Conservation (phyloP, 2,113 vertebrate genomes). For the Prunella fulvescens region DNA sequence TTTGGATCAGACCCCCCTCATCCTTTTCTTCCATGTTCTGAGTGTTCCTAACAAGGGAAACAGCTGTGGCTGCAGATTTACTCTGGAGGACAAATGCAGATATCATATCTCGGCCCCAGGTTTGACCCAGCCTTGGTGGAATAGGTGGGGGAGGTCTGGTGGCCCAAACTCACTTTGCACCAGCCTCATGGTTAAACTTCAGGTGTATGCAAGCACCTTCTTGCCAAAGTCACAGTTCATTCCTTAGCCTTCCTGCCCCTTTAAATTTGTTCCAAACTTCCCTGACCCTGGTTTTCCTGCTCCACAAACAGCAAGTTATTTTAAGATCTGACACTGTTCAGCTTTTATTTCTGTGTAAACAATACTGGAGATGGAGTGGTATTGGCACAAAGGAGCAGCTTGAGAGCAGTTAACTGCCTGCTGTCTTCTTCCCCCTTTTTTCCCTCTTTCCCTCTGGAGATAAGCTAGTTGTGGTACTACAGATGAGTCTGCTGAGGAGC, state of each 20-base stretch:
- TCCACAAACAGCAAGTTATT: conserved; percentile 60
- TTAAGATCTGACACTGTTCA: conserved; percentile 55
- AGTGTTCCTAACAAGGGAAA: neutral
- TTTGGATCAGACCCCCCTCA: neutral
- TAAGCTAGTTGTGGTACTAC: neutral
- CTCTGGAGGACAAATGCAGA: neutral
- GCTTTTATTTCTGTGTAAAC: conserved; percentile 60
- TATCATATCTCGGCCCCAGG: neutral
- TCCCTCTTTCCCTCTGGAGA: neutral
- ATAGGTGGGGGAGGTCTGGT: neutral
- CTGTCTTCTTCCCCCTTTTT: neutral
- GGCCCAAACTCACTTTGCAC: neutral
- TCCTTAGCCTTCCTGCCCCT: neutral
- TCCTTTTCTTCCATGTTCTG: neutral
- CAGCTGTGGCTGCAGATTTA: neutral
- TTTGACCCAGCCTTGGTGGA: neutral
- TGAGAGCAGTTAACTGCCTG: conserved; percentile 7
- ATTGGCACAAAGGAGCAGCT: conserved; percentile 45
- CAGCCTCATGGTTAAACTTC: neutral
- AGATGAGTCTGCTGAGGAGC: neutral
- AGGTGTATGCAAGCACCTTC: neutral
- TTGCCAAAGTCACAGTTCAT: neutral
- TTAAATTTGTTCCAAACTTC: conserved; percentile 58
- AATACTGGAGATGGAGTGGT: conserved; percentile 36
- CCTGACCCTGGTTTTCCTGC: conserved; percentile 56